phyloP scores from a whole-genome alignment of 2,888 invertebrate species.

The Epirrhoe alternata region DNA sequence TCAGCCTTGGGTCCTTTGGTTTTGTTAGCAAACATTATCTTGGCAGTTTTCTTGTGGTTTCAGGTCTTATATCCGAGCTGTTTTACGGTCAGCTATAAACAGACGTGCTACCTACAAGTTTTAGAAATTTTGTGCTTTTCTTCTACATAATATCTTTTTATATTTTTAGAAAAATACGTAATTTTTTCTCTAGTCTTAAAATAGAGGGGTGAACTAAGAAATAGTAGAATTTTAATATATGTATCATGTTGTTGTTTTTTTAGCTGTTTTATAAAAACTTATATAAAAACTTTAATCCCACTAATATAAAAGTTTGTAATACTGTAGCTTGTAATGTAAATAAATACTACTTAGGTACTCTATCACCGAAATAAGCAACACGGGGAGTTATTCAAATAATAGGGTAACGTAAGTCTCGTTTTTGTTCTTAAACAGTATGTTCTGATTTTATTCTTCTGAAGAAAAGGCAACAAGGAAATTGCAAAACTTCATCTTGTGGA shows the following conservation, averaged over 20 bases:
- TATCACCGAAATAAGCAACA: no score
- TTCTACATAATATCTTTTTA: no score
- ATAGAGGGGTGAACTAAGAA: no score
- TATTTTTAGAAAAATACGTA: no score
- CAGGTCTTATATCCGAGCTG: not conserved
- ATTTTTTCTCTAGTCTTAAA: no score
- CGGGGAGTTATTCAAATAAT: not conserved
- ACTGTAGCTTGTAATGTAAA: no score
- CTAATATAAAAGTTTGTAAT: no score
- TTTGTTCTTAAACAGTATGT: not conserved
- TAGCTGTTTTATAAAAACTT: no score
- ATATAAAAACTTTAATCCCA: no score
- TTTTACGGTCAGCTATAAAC: conserved; percentile 8
- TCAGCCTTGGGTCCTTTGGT: conserved; percentile 25
- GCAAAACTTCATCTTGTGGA: conserved; percentile 6
- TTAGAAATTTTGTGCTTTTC: not conserved
- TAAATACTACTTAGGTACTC: no score
- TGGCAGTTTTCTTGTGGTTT: conserved; percentile 5
- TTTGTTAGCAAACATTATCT: conserved; percentile 27
- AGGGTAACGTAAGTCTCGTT: not conserved
- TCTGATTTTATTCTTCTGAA: not conserved
- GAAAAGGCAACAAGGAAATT: not conserved
- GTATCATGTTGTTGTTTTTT: no score
- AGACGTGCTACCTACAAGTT: not conserved
- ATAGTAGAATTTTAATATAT: no score